Percentiles rank a stretch among this genome's conserved stretches.
phyloP scores from a whole-genome alignment of 1,140 invertebrate species.

The Lordiphosa clarofinis region DNA sequence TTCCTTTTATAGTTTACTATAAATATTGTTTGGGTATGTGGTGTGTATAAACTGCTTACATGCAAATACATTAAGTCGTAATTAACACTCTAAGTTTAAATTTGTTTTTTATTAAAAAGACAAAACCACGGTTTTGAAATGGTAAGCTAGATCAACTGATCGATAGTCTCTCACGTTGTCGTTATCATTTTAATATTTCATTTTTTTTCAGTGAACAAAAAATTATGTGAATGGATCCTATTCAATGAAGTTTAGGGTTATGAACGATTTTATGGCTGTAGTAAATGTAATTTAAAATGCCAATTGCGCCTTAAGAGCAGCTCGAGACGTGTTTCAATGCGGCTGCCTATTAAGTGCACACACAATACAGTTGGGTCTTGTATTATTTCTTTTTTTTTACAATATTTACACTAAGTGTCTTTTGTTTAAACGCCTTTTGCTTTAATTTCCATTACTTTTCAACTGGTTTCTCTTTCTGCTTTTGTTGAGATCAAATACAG shows the following conservation, averaged over 20 bases:
- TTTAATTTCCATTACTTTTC: conserved; percentile 16
- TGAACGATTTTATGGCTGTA: conserved; percentile 18
- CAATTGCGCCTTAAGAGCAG: conserved; percentile 50
- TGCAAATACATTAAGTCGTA: conserved; percentile 45
- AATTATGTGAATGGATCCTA: conserved; percentile 32
- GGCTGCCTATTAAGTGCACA: conserved; percentile 32
- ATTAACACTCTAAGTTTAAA: conserved; percentile 48
- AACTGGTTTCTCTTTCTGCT: conserved; percentile 24
- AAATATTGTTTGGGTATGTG: conserved; percentile 8
- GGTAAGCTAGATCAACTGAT: conserved; percentile 22
- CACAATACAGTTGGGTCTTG: conserved; percentile 27
- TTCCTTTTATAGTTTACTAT: conserved; percentile 11
- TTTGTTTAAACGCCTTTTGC: conserved; percentile 13
- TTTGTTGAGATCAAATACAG: conserved; percentile 63
- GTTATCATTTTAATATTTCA: neutral
- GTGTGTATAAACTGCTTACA: conserved; percentile 42
- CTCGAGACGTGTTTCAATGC: conserved; percentile 11
- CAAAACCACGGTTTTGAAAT: conserved; percentile 48
- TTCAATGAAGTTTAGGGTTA: conserved; percentile 28
- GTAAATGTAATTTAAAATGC: conserved; percentile 65
- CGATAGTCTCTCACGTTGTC: conserved; percentile 2
- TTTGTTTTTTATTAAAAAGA: conserved; percentile 53
- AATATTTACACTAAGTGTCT: conserved; percentile 76
- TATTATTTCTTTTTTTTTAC: conserved; percentile 62
- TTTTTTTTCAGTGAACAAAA: conserved; percentile 1